Base-by-base conservation (phyloP, 2,797 vertebrate genomes). In the Scolopax rusticola region DNA sequence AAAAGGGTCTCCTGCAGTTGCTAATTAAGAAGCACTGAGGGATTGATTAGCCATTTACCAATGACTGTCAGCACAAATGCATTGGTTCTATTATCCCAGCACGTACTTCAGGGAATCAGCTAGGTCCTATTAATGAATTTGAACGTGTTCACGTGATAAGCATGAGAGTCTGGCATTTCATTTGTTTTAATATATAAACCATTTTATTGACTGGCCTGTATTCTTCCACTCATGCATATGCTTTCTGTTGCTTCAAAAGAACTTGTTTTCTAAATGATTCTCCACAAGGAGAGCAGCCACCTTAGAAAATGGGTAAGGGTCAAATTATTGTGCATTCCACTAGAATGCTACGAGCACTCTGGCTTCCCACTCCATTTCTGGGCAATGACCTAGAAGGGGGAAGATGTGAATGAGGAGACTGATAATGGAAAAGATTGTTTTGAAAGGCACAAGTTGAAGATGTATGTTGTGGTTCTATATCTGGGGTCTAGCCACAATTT, bases 21-120 rank as follows among this genome's bases (percentile, higher is more conserved):
- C 90, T 96, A 92, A 97, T 94, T 96, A 93, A 93, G 87, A 94
- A 94, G 89, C 94, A 94, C 90, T 64, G 91, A 95, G 83, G 89
- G 85, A 96, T 96, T 95, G 94, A 95, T 97, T 95, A 94, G 69
- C 89, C 84, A 81, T 95, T 96, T 95, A 87, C 89, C 92, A 57
- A 40, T 92, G 92, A 15, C 82, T 89, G 84, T 82, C 87, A 86
- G 85, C 61, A 33, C 68, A 83, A 73, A 93, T 68, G 90, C 80
- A 74, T 90, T 95, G 93, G 71, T 87, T 95, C 87, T 89, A 0
- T 93, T 95, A 95, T 84, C 93, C 68, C 86, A 85, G 71, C 47
- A 2, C 21, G 90, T 75, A 27, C 81, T 54, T 57, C 84, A 85
- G 90, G 86, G 90, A 68, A 94, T 92, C 5, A 11, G 20, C 84